Evolutionary conservation across 2,113 vertebrate species (phyloP).

Genomic region (Gracilinanus agilis): DNA sequence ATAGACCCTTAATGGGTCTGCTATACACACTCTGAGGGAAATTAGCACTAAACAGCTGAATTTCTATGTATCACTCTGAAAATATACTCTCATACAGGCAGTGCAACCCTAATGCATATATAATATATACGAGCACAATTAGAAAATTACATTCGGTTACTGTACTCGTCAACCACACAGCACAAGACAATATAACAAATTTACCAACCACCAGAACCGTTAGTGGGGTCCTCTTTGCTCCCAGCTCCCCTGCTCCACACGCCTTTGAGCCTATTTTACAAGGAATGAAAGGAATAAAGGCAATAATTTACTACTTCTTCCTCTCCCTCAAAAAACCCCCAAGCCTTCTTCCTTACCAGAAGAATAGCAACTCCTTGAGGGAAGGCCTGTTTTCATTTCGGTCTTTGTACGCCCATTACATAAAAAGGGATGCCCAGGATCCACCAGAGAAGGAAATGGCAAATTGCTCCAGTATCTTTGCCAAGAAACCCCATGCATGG

Average conservation of each 20-base stretch:
- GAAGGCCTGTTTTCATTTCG: background rate
- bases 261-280: background rate
- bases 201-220: slow-evolving; percentile 33
- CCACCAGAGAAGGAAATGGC: too few relatives aligned
- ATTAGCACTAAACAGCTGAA: slow-evolving; percentile 1
- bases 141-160: slow-evolving; percentile 57
- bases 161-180: slow-evolving; percentile 25
- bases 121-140: slow-evolving; percentile 42
- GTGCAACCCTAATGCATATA: slow-evolving; percentile 19
- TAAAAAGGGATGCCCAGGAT: too few relatives aligned
- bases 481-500: too few relatives aligned
- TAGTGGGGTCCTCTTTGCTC: slow-evolving; percentile 47
- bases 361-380: background rate
- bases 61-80: slow-evolving; percentile 42
- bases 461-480: too few relatives aligned
- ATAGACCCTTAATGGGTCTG: slow-evolving; percentile 55
- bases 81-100: background rate
- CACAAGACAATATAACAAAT: slow-evolving; percentile 43
- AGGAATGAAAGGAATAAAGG: background rate
- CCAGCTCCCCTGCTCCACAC: background rate
- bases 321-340: background rate
- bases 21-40: background rate
- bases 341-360: background rate
- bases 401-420: background rate
- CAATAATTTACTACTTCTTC: background rate